Conservation (phyloP, 2,797 vertebrate species). For the Gymnopithys bicolor region DNA sequence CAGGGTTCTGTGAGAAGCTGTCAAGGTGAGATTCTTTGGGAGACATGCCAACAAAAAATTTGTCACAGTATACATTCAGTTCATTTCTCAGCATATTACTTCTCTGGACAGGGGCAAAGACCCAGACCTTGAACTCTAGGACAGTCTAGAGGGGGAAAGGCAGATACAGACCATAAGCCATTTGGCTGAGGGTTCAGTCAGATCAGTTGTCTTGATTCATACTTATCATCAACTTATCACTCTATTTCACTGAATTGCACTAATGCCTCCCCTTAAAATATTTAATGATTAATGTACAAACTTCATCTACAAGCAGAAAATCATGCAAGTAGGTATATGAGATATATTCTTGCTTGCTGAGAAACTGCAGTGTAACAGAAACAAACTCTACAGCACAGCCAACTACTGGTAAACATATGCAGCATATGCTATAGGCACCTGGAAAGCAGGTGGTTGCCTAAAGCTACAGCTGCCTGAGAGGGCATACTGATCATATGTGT, state of each 20-base stretch:
- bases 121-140: not conserved
- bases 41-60: not conserved
- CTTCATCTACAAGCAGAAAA: not conserved
- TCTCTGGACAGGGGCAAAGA: not conserved
- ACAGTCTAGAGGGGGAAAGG: not conserved
- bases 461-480: not conserved
- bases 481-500: not conserved
- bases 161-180: not conserved
- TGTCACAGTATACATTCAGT: not conserved
- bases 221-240: rapidly evolving
- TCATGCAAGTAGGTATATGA: not conserved
- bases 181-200: not conserved
- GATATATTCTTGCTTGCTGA: not conserved
- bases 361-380: not conserved
- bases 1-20: not conserved
- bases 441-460: not conserved
- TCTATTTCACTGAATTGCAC: not conserved
- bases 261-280: not conserved
- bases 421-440: not conserved
- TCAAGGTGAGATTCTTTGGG: not conserved
- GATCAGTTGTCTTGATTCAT: not conserved
- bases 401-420: not conserved
- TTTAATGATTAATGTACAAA: not conserved
- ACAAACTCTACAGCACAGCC: not conserved
- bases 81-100: not conserved